Evolutionary conservation across 2,888 invertebrate species (phyloP), one percentile per base, ranked within the genome.

Genomic region (Tinea trinotella): DNA sequence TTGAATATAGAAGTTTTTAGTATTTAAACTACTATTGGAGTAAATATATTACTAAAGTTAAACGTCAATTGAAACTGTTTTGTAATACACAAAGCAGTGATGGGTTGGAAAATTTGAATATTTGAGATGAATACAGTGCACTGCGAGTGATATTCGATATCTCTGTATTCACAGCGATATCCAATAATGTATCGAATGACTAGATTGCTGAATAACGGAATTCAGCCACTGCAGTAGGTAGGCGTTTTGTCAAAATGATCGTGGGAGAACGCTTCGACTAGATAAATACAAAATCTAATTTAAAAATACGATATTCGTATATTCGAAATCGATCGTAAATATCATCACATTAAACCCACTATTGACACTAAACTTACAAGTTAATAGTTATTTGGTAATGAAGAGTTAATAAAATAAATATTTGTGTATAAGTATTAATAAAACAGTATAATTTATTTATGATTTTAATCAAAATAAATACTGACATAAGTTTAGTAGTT

Each of bases 211-310:
- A 65, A 70, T 75, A 73, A 68, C 69, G 66, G 66, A 62, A 58
- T 58, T 61, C 58, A 66, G 76, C 80, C 78, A 71, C 79, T 80
- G 78, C 70, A 72, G 78, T 74, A 75, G 74, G 78, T 74, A 65
- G 66, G 52, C 18, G 34, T 52, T 50, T 50, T 24, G 12, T 24
- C 13, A 24, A 46, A 46, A 46, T 19, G 46, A 46, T 30, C 50
- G 50, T 50, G 50, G 50, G 50, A 24, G 50, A 22, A 30, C 13
- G 40, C n/a, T 15, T 40, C 13, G 40, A 40, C 2, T 19, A 3
- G 48, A 20, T 48, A 48, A 20, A 17, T 48, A 48, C 48, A n/a
- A 48, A 20, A 48, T 19, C 18, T 7, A n/a, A 20, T 40, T 40
- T 40, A 40, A 40, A 40, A 40, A 24, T 7, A 24, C 9, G 9